Percentiles rank a stretch among this genome's conserved stretches.
Evolutionary conservation across 2,797 vertebrate species (phyloP).

Genomic region (Smutsia gigantea): DNA sequence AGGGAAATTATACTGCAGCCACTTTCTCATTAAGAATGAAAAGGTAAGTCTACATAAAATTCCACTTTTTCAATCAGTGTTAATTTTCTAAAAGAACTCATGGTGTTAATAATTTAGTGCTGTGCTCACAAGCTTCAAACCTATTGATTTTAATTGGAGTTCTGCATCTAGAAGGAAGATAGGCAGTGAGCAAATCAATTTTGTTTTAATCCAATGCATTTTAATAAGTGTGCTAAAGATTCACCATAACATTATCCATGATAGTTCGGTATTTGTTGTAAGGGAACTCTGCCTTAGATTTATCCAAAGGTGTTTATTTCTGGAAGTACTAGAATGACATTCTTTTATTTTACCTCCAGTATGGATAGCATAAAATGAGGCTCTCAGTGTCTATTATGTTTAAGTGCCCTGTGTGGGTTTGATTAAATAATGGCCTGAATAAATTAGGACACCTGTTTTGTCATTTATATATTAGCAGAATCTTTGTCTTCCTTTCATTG

Average conservation of each 20-base stretch:
- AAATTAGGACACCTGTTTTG: constrained; percentile 65
- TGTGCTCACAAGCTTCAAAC: constrained; percentile 77
- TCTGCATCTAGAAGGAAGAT: constrained; percentile 74
- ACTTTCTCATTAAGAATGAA: constrained; percentile 78
- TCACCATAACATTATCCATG: constrained; percentile 60
- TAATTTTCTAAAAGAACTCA: constrained; percentile 79
- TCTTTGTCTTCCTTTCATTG: constrained; percentile 51
- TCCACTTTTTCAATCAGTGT: constrained; percentile 79
- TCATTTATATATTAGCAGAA: constrained; percentile 65
- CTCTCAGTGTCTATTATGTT: constrained; percentile 53
- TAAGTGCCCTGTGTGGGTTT: constrained; percentile 58
- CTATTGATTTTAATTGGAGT: constrained; percentile 81
- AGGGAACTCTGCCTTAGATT: constrained; percentile 28
- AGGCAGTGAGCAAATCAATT: constrained; percentile 77
- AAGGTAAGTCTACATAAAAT: constrained; percentile 73
- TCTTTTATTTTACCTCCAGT: constrained; percentile 53
- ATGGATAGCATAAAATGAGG: constrained; percentile 52
- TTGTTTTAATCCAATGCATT: constrained; percentile 79
- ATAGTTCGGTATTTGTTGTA: constrained; percentile 67
- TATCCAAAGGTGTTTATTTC: constrained; percentile 63
- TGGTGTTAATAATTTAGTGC: constrained; percentile 79
- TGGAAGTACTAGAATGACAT: constrained; percentile 50
- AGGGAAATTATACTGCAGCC: constrained; percentile 70
- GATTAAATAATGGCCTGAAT: constrained; percentile 76
- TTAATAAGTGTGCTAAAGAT: constrained; percentile 78